Conservation (phyloP, 2,888 invertebrate genomes). For the Norana najaformis region DNA sequence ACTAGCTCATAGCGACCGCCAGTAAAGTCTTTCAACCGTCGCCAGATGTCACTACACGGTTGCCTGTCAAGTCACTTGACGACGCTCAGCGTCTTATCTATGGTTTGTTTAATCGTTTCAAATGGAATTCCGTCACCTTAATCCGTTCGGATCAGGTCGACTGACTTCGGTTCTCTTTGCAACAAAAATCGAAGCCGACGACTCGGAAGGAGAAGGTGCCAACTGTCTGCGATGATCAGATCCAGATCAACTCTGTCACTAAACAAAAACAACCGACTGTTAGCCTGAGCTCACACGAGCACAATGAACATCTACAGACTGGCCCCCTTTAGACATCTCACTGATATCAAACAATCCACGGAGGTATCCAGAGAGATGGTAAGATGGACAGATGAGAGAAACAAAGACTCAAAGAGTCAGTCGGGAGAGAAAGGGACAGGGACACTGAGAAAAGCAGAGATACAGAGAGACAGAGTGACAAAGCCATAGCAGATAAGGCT, state of each 20-base stretch:
- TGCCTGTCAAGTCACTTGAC: not conserved
- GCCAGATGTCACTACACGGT: not conserved
- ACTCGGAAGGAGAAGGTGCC: not conserved
- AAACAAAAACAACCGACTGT: not conserved
- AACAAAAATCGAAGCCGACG: too few species aligned
- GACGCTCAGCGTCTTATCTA: not conserved
- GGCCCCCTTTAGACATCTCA: not conserved
- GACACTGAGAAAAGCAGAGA: not conserved
- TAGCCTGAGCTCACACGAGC: too few species aligned
- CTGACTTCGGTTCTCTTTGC: too few species aligned
- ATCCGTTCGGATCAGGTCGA: not conserved
- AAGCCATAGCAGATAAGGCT: not conserved
- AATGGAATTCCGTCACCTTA: not conserved
- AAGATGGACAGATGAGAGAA: not conserved
- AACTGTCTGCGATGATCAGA: too few species aligned
- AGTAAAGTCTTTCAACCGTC: not conserved
- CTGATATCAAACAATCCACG: not conserved
- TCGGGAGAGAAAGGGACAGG: not conserved
- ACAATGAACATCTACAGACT: not conserved
- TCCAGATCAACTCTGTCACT: not conserved
- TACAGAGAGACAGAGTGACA: not conserved
- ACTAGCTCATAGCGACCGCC: not conserved
- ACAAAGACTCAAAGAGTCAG: not conserved
- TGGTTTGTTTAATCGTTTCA: not conserved
- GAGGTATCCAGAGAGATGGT: not conserved